Conservation (phyloP, 2,113 vertebrate genomes). For the Empidonax alnorum region DNA sequence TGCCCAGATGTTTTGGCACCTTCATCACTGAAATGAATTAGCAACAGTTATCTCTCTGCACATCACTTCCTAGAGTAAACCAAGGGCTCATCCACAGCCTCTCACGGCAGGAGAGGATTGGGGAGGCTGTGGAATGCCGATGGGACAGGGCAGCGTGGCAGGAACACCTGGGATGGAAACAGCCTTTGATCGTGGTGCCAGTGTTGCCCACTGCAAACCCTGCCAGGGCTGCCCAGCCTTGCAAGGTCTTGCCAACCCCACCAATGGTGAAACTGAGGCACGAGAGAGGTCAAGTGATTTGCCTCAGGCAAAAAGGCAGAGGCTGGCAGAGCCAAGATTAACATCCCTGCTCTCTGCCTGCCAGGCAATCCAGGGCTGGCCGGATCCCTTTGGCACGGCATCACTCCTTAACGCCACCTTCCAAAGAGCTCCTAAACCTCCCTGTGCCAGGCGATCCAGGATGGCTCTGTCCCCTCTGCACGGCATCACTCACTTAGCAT, state of each 20-base stretch:
- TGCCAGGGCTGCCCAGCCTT: background rate
- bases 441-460: background rate
- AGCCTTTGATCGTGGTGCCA: background rate
- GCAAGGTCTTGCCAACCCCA: background rate
- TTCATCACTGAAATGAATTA: background rate
- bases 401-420: background rate
- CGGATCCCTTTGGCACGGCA: background rate
- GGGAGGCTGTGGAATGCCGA: background rate
- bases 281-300: background rate
- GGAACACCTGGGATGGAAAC: background rate
- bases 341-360: background rate
- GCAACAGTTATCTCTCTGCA: conserved; percentile 21
- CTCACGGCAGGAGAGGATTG: accelerated
- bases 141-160: accelerated
- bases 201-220: background rate
- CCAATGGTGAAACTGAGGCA: conserved; percentile 8
- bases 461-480: background rate
- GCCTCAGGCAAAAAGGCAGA: background rate
- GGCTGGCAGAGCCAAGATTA: background rate
- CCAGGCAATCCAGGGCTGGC: background rate
- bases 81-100: background rate
- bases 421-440: background rate
- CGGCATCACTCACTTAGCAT: background rate
- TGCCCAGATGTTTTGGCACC: conserved; percentile 1
- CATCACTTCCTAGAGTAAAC: background rate